Evolutionary conservation across 2,113 vertebrate species (phyloP), one percentile per base, ranked within the genome.

Genomic region (Eubucco bourcierii): DNA sequence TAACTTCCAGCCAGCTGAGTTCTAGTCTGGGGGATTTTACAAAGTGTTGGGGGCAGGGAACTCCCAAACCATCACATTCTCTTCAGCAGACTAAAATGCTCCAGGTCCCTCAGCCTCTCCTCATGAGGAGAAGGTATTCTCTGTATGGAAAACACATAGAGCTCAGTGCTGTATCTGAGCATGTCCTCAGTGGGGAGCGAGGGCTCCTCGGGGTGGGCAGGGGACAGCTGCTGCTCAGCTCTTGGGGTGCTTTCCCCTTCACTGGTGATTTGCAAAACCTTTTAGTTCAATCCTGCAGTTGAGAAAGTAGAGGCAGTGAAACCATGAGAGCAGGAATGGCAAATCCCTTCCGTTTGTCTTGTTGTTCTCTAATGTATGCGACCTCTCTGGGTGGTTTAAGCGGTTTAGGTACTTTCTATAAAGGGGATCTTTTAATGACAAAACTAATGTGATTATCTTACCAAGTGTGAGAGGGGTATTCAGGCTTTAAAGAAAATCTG

Each of bases 371-470:
- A 99, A 99, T 99, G 97, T 98, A 99, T 99, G 98, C 98, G 97
- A 98, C 98, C 98, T 98, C 98, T 98, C 98, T 99, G 98, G 98
- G 98, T 98, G 98, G 98, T 98, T 98, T 99, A 99, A 99, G 98
- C 98, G 97, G 98, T 99, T 99, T 98, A 99, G 98, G 98, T 98
- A 97, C 97, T 98, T 98, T 98, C 97, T 97, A 98, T 98, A 98
- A 98, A 98, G 98, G 98, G 98, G 97, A 98, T 98, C 98, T 99
- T 99, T 99, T 99, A 98, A 99, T 98, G 98, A 99, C 99, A 99
- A 99, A 99, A 98, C 98, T 99, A 99, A 99, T 99, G 99, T 99
- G 99, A 99, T 99, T 99, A 99, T 99, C 98, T 98, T 98, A 98
- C 98, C 97, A 98, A 99, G 98, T 98, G 99, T 98, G 98, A 99